A percentile compares a stretch with the other conserved stretches of the same genome.
Evolutionary conservation across 2,888 invertebrate species (phyloP).

Genomic region (Melinaea marsaeus): DNA sequence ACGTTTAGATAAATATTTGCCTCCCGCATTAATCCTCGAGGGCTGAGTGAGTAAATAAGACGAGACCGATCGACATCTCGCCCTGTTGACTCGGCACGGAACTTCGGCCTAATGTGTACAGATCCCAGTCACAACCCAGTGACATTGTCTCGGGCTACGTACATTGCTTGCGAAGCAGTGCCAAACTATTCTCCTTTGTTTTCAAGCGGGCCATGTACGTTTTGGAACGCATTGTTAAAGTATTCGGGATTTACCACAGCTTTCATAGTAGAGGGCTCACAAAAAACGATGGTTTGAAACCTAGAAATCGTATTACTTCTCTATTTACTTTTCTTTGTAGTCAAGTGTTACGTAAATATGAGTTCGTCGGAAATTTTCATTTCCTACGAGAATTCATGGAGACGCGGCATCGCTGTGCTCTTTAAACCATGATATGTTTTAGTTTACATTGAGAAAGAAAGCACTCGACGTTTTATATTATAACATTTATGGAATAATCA

Average conservation of each 20-base stretch:
- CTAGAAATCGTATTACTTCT: conserved; percentile 75
- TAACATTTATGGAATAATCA: no score
- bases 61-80: conserved; percentile 66
- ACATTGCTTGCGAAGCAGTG: conserved; percentile 29
- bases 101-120: conserved; percentile 33
- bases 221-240: conserved; percentile 23
- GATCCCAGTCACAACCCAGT: conserved; percentile 24
- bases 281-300: conserved; percentile 59
- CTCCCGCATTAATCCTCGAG: conserved; percentile 74
- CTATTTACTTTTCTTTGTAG: conserved; percentile 76
- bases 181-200: conserved; percentile 17
- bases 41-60: conserved; percentile 61
- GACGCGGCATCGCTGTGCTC: conserved; percentile 39
- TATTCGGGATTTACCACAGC: conserved; percentile 40
- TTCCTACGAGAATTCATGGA: conserved; percentile 65
- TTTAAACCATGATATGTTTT: conserved; percentile 37
- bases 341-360: conserved; percentile 76
- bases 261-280: conserved; percentile 34
- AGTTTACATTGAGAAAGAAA: conserved; percentile 26
- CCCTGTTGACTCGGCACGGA: conserved; percentile 63
- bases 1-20: conserved; percentile 77
- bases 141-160: conserved; percentile 26
- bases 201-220: conserved; percentile 31
- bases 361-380: conserved; percentile 70
- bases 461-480: no score